Percentiles rank a stretch among this genome's conserved stretches.
phyloP scores from a whole-genome alignment of 92 coral and sea anemone species.

The Siderastrea siderea region DNA sequence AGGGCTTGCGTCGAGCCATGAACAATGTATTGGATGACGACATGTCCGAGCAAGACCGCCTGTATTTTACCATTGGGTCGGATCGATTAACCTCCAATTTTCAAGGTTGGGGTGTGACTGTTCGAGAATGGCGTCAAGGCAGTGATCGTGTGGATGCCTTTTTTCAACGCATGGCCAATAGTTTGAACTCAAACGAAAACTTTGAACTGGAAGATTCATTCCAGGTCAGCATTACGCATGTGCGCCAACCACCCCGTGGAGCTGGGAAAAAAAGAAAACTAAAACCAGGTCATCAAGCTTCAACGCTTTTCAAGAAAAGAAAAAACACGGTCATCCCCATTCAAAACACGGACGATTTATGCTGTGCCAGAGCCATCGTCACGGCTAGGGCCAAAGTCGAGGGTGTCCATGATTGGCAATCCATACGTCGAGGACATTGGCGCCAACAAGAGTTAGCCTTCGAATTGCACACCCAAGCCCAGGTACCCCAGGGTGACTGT shows the following conservation, averaged over 20 bases:
- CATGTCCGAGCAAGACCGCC: too few species aligned
- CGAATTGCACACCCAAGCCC: background rate
- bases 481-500: too few species aligned
- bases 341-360: background rate
- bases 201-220: background rate
- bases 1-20: too few species aligned
- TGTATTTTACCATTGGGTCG: too few species aligned
- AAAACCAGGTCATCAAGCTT: background rate
- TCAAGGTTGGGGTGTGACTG: background rate
- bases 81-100: too few species aligned
- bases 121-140: background rate
- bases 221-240: background rate
- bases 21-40: too few species aligned
- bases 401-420: background rate
- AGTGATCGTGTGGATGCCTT: background rate
- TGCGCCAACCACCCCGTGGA: background rate
- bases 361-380: background rate
- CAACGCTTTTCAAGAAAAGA: background rate
- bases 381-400: background rate
- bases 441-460: background rate
- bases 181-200: background rate
- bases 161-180: background rate
- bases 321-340: background rate
- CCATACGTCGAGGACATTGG: background rate
- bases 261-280: background rate